A percentile compares a stretch with the other conserved stretches of the same genome.
Evolutionary conservation across 2,888 invertebrate genomes (phyloP).

Genomic region (Drosophila picticornis): DNA sequence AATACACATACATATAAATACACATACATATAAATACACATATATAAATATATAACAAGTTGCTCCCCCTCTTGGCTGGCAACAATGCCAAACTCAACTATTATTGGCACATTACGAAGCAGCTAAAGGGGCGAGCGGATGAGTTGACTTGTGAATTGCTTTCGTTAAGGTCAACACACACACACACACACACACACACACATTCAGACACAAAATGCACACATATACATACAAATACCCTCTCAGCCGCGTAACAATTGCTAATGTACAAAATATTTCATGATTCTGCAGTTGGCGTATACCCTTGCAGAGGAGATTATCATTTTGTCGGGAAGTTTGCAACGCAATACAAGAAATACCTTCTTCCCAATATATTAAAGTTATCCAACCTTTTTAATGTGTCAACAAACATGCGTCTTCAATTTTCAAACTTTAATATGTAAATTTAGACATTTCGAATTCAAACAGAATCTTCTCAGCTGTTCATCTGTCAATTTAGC

Average conservation of each 20-base stretch:
- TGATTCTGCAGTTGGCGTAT: constrained; percentile 64
- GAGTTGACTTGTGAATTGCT: constrained; percentile 18
- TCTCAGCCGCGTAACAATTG: constrained; percentile 61
- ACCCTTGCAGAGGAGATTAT: constrained; percentile 11
- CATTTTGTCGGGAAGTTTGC: not conserved
- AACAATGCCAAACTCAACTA: constrained; percentile 74
- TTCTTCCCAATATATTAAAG: not conserved
- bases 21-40: not conserved
- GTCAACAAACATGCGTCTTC: not conserved
- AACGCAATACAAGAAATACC: not conserved
- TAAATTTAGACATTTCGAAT: not conserved
- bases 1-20: not conserved
- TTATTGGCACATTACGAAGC: constrained; percentile 68
- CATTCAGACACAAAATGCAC: constrained; percentile 14
- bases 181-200: constrained; percentile 24
- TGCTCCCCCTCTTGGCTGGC: constrained; percentile 29
- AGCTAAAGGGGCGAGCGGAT: constrained; percentile 7
- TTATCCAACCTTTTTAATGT: not conserved
- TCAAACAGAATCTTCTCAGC: not conserved
- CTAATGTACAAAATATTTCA: constrained; percentile 79
- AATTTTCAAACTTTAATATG: not conserved
- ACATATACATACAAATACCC: constrained; percentile 29
- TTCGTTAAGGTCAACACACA: constrained; percentile 42
- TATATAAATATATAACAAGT: constrained; percentile 33
- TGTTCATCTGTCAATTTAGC: not conserved